Evolutionary conservation across 2,888 invertebrate species (phyloP).

Genomic region (Nomada ruficornis): DNA sequence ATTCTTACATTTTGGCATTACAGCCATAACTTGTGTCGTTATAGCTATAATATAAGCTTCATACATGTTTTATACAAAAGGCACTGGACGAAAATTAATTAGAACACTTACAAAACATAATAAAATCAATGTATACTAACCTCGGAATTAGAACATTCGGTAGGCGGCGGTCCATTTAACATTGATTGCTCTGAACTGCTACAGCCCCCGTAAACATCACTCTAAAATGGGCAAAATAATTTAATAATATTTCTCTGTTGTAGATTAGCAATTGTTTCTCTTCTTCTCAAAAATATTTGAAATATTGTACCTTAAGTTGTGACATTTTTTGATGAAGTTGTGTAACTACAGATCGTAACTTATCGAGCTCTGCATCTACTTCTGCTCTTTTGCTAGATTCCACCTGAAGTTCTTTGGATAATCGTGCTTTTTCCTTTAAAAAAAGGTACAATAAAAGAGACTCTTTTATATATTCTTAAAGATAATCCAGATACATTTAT

Average conservation of each 20-base stretch:
- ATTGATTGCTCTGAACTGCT: constrained; percentile 78
- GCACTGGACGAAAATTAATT: constrained; percentile 57
- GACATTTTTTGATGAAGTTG: constrained; percentile 77
- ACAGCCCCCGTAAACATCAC: constrained; percentile 74
- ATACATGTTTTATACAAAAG: constrained; percentile 55
- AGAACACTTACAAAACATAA: constrained; percentile 31
- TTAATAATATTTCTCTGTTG: constrained; percentile 6
- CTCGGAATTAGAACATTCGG: constrained; percentile 81
- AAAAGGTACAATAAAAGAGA: constrained; percentile 56
- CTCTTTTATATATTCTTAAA: neutral
- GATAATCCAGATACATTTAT: neutral
- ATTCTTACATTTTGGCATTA: constrained; percentile 43
- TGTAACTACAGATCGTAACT: constrained; percentile 73
- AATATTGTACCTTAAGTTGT: constrained; percentile 76
- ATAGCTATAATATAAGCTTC: constrained; percentile 61
- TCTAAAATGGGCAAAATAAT: constrained; percentile 64
- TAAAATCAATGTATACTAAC: constrained; percentile 75
- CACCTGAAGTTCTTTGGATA: constrained; percentile 85
- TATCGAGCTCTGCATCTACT: constrained; percentile 74
- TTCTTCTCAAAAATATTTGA: neutral
- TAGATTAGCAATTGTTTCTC: neutral
- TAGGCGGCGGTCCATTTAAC: constrained; percentile 79
- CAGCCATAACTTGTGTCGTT: constrained; percentile 41
- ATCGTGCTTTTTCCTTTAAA: constrained; percentile 85
- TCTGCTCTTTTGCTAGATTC: constrained; percentile 73